Evolutionary conservation across 2,113 vertebrate species (phyloP).

Genomic region (Calidris pygmaea): DNA sequence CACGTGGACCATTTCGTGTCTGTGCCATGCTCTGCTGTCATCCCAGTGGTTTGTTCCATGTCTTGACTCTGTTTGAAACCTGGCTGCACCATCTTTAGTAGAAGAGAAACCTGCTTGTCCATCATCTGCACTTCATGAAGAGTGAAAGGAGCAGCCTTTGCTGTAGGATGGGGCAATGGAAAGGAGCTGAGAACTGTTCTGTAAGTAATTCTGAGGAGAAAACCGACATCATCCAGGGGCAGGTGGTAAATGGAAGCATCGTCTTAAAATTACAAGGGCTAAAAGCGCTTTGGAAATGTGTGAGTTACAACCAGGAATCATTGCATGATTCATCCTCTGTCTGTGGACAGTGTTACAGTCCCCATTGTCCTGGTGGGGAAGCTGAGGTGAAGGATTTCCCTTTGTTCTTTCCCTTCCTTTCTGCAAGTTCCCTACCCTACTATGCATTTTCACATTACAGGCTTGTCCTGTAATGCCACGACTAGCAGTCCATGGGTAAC

Average conservation of each 20-base stretch:
- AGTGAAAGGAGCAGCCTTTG: neutral
- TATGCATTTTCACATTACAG: fast-evolving
- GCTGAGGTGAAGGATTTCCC: neutral
- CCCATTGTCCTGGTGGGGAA: neutral
- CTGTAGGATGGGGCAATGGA: neutral
- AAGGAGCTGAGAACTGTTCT: neutral
- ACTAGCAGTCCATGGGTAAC: neutral
- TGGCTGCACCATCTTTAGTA: neutral
- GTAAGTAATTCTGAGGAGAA: neutral
- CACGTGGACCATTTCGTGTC: neutral
- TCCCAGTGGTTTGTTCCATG: neutral
- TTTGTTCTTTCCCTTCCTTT: neutral
- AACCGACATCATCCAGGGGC: neutral
- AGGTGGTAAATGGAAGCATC: neutral
- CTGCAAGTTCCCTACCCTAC: neutral
- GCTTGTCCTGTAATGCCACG: fast-evolving
- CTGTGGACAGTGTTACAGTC: neutral
- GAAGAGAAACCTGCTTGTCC: neutral
- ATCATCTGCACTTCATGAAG: fast-evolving
- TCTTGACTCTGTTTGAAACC: neutral
- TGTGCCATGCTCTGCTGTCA: neutral
- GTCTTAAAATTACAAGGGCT: neutral
- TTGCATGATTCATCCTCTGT: neutral
- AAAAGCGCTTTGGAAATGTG: neutral
- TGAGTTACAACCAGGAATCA: neutral